These are phyloP conservation scores for Polyploca ridens DNA, from an alignment of 2,888 invertebrate species.

Conservation along the genomic window DNA sequence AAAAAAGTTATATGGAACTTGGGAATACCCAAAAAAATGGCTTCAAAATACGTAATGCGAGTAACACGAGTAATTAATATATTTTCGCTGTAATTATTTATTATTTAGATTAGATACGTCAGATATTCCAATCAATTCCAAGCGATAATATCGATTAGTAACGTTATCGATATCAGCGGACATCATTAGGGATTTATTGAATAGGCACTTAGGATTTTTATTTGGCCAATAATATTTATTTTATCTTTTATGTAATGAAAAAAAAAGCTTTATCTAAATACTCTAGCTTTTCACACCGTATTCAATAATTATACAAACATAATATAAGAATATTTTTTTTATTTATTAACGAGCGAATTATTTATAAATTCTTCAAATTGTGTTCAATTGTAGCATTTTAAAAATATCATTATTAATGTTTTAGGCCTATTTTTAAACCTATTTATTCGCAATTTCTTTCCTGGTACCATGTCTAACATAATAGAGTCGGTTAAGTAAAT, in stretches of 20 bases:
- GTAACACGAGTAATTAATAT: conserved; percentile 20
- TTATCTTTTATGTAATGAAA: not conserved
- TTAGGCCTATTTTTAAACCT: not conserved
- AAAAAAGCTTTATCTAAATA: too few relatives aligned
- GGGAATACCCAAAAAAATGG: not conserved
- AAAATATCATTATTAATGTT: not conserved
- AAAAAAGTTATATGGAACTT: not conserved
- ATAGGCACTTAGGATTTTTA: conserved; percentile 5
- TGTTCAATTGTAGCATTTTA: too few relatives aligned
- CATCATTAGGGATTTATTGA: conserved; percentile 23
- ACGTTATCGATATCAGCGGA: conserved; percentile 35
- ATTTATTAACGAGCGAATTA: too few relatives aligned
- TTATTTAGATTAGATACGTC: conserved; percentile 58
- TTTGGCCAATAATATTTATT: not conserved
- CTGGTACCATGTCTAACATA: not conserved
- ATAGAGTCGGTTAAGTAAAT: not conserved
- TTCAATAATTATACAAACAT: too few relatives aligned
- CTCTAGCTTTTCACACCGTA: too few relatives aligned
- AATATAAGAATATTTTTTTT: too few relatives aligned
- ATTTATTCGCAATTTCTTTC: not conserved
- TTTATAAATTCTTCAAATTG: too few relatives aligned
- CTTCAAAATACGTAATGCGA: not conserved
- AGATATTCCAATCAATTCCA: conserved; percentile 38
- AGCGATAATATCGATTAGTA: conserved; percentile 51
- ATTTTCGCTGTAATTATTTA: conserved; percentile 53